Conservation (phyloP, 2,888 invertebrate species). For the Ochropacha duplaris region DNA sequence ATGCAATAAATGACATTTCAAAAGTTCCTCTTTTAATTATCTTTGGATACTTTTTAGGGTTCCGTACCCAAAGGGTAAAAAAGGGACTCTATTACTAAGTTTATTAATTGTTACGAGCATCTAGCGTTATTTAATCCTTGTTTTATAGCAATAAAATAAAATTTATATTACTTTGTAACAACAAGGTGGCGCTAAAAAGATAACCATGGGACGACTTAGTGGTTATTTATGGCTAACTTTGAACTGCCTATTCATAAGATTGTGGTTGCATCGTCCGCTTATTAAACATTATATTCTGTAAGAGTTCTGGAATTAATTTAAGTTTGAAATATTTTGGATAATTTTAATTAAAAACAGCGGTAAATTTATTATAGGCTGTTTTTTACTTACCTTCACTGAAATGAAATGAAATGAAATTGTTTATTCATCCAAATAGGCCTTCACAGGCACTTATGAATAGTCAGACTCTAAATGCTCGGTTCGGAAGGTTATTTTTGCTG, state of each 20-base stretch:
- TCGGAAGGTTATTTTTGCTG: too few species aligned
- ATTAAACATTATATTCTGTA: constrained; percentile 44
- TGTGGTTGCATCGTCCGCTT: constrained; percentile 49
- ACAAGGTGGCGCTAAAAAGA: constrained; percentile 57
- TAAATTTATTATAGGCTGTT: not conserved
- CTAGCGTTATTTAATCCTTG: constrained; percentile 4
- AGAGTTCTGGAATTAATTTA: constrained; percentile 31
- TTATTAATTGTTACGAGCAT: not conserved
- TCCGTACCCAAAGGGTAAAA: too few species aligned
- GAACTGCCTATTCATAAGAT: constrained; percentile 56
- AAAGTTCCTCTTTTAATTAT: too few species aligned
- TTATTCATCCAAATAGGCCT: too few species aligned
- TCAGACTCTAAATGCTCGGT: too few species aligned
- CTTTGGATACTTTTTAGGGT: too few species aligned
- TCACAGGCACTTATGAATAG: too few species aligned
- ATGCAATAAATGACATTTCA: too few species aligned
- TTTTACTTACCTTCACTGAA: too few species aligned
- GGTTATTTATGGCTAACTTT: constrained; percentile 58
- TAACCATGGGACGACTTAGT: constrained; percentile 61
- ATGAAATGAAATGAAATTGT: too few species aligned
- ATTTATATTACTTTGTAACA: constrained; percentile 56
- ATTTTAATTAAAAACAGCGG: not conserved
- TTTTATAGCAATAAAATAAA: constrained; percentile 61
- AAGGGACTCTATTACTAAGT: not conserved
- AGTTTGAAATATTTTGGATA: constrained; percentile 9